Base-by-base conservation (phyloP, 2,797 vertebrate species). In the Sebastiscus tertius region DNA sequence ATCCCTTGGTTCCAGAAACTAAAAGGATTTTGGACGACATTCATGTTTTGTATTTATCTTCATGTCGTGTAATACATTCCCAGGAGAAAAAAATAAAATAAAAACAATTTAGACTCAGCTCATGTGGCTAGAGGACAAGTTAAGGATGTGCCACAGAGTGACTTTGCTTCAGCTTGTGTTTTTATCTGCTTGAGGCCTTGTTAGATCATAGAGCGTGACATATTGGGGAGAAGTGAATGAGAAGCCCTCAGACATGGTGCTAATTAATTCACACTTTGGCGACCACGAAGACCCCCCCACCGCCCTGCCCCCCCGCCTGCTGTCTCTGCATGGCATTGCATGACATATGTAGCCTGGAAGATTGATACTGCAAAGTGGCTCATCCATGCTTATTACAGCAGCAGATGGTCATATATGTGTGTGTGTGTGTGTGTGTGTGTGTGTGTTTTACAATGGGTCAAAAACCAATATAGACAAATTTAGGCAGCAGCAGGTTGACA, bases 211-310 rank as follows among this genome's bases (percentile, higher is more conserved):
- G 71, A 85, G 79, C 10, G 66, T 83, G 88, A 88, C 87, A 84
- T 90, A 91, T 78, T 79, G 75, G 61, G 46, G 52, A 86, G 86
- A 82, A 81, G 87, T 84, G 88, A 91, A 88, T 26, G 62, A 88
- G 79, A 83, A 84, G 39, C 78, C 75, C 75, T 80, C 71, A 85
- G 78, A 90, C 89, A 81, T 22, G 61, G 56, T 74, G 84, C 82
- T 93, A 91, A 93, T 93, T 91, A 92, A 92, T 92, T 92, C 89
- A 92, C 87, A 86, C 87, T 91, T 85, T 90, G 90, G 82, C 59
- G 69, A 89, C 86, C 87, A 83, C 82, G 70, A 82, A 90, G 0
- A 49, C 18, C 46, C 46, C 46, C 18, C 46, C 46, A 3, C 46
- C 46, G 81, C 33, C 73, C 73, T 56, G 24, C 70, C 69, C 72